Percentiles rank a stretch among this genome's conserved stretches.
Conservation (phyloP, 2,888 invertebrate species). For the Synanthedon tipuliformis region DNA sequence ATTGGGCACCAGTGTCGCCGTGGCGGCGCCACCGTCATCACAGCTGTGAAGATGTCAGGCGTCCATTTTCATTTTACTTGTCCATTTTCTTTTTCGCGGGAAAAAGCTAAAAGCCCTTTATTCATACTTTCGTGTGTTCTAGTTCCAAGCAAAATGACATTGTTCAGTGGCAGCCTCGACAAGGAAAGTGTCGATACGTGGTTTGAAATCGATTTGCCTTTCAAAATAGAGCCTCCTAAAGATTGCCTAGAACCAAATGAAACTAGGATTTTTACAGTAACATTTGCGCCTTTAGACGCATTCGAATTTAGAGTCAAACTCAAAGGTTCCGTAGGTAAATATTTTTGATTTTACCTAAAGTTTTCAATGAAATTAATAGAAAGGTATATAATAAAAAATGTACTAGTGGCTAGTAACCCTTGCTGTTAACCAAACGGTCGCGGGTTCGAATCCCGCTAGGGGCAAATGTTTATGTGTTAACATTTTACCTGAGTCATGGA, state of each 20-base stretch:
- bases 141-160: constrained; percentile 36
- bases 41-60: too few relatives aligned
- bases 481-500: too few relatives aligned
- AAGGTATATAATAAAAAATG: too few relatives aligned
- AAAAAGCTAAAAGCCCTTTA: constrained; percentile 14
- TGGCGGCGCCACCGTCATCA: too few relatives aligned
- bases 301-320: constrained; percentile 57
- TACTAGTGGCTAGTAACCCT: too few relatives aligned
- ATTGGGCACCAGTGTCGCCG: too few relatives aligned
- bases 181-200: constrained; percentile 54
- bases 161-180: constrained; percentile 42
- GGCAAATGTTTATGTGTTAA: too few relatives aligned
- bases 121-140: not conserved
- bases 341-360: not conserved
- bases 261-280: constrained; percentile 47
- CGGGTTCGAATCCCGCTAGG: too few relatives aligned
- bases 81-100: constrained; percentile 5
- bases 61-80: not conserved
- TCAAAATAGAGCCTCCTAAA: constrained; percentile 56
- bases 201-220: constrained; percentile 61
- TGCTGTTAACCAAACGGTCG: too few relatives aligned
- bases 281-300: constrained; percentile 69
- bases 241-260: constrained; percentile 54
- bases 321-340: constrained; percentile 47
- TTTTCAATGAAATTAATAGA: too few relatives aligned